phyloP scores from a whole-genome alignment of 1,140 invertebrate species.

The Drosophila repletoides region DNA sequence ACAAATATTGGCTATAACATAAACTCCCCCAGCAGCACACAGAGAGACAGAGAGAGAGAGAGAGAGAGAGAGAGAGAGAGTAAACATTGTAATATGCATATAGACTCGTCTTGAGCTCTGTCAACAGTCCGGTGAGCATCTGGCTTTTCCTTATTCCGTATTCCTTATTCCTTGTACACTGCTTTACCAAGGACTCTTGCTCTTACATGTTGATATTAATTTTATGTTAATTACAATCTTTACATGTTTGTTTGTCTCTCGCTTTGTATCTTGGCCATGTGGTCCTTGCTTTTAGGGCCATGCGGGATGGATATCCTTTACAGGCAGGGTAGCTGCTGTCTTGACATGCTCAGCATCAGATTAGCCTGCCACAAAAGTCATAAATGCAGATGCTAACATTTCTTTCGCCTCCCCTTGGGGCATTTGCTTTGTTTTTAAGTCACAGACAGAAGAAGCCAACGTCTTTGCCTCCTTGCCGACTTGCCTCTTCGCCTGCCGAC shows the following conservation, averaged over 20 bases:
- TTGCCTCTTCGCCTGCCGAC: neutral
- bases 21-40: too few relatives aligned
- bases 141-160: neutral
- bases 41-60: too few relatives aligned
- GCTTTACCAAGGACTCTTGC: constrained; percentile 14
- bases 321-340: constrained; percentile 30
- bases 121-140: constrained; percentile 15
- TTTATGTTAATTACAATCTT: constrained; percentile 79
- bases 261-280: constrained; percentile 24
- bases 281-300: neutral
- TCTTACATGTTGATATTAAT: constrained; percentile 65
- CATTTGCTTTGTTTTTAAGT: constrained; percentile 68
- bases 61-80: neutral
- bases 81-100: constrained; percentile 9
- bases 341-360: constrained; percentile 71
- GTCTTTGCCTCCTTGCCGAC: neutral
- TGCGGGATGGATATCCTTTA: too few relatives aligned
- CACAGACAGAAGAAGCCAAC: constrained; percentile 1
- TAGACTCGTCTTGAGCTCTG: constrained; percentile 12
- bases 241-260: constrained; percentile 49
- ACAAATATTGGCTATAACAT: neutral
- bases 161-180: neutral
- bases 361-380: constrained; percentile 77
- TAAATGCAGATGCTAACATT: constrained; percentile 80
- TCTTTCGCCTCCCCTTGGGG: constrained; percentile 50